phyloP scores from a whole-genome alignment of 2,888 invertebrate species.

The Plebejus argus region DNA sequence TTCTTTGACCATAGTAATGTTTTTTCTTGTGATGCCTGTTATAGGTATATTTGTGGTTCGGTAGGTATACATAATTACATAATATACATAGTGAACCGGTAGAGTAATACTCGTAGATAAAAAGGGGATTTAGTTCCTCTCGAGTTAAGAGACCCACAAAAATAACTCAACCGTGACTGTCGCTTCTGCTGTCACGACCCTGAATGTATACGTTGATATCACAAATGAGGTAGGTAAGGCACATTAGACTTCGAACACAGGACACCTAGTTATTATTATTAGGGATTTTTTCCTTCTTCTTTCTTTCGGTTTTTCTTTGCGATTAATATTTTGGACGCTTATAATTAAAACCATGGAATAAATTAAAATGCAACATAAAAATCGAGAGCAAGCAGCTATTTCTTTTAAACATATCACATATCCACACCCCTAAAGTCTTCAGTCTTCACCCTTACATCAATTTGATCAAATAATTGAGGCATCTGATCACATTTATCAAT shows the following conservation, averaged over 20 bases:
- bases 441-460: no score
- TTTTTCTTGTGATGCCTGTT: background rate
- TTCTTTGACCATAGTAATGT: background rate
- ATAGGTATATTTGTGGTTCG: background rate
- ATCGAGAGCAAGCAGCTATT: no score
- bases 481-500: background rate
- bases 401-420: no score
- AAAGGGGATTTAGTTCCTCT: conserved; percentile 26
- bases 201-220: background rate
- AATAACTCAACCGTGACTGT: conserved; percentile 23
- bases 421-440: no score
- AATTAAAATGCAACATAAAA: no score
- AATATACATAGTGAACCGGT: conserved; percentile 12
- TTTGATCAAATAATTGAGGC: background rate
- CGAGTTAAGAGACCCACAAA: conserved; percentile 12
- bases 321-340: no score
- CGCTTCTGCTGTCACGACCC: background rate
- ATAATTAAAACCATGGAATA: no score
- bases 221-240: background rate
- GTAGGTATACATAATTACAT: no score
- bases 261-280: background rate
- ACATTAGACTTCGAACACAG: background rate
- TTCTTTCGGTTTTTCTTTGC: no score
- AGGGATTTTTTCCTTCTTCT: background rate
- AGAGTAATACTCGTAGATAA: conserved; percentile 24